Conservation (phyloP, 2,113 vertebrate species). For the Macquaria ambigua region DNA sequence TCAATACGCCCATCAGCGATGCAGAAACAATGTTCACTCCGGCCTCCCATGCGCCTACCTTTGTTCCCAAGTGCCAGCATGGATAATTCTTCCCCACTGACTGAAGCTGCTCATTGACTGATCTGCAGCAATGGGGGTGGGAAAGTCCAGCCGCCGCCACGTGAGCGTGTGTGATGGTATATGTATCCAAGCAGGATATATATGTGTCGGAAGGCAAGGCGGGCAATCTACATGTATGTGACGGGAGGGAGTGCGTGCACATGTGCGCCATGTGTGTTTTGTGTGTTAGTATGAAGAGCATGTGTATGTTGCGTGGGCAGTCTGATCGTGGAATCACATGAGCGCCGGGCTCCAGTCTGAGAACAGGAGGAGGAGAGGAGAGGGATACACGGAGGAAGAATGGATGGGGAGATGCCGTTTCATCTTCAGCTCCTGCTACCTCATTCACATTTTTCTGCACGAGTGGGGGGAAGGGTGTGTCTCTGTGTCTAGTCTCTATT, state of each 20-base stretch:
- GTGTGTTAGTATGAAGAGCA: slow-evolving; percentile 33
- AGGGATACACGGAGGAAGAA: slow-evolving; percentile 7
- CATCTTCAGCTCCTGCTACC: slow-evolving; percentile 51
- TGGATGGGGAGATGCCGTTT: slow-evolving; percentile 39
- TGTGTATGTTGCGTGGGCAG: slow-evolving; percentile 62
- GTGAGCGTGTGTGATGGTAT: slow-evolving; percentile 36
- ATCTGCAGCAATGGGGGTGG: slow-evolving; percentile 45
- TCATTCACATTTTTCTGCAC: slow-evolving; percentile 79
- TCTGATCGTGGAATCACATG: slow-evolving; percentile 56
- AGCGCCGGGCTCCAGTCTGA: slow-evolving; percentile 22
- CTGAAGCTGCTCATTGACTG: slow-evolving; percentile 63
- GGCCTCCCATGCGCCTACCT: slow-evolving; percentile 2
- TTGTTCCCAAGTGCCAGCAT: slow-evolving; percentile 40
- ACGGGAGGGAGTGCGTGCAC: not conserved
- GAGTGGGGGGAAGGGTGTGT: slow-evolving; percentile 60
- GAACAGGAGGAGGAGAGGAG: slow-evolving; percentile 19
- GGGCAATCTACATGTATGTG: slow-evolving; percentile 6
- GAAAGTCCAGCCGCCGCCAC: slow-evolving; percentile 21
- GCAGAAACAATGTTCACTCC: slow-evolving; percentile 30
- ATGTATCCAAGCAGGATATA: slow-evolving; percentile 25
- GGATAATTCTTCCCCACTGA: slow-evolving; percentile 34
- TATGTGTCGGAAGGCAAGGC: not conserved
- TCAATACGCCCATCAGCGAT: not conserved
- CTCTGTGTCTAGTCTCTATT: slow-evolving; percentile 45
- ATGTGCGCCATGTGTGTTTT: slow-evolving; percentile 23